Conservation (phyloP, 2,797 vertebrate genomes). For the Eulemur albifrons region DNA sequence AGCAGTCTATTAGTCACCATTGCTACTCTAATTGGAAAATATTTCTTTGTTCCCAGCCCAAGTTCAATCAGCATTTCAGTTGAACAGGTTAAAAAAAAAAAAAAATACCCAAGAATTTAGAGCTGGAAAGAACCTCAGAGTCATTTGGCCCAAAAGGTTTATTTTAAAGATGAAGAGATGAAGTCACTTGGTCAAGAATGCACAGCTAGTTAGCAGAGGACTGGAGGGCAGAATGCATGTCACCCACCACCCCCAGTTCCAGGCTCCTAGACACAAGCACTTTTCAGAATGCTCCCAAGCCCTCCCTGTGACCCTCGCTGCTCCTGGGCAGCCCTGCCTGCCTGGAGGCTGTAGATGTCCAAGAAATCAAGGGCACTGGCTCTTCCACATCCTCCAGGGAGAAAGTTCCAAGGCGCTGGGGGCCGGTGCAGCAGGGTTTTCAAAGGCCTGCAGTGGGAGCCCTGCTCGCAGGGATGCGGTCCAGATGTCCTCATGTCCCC, state of each 20-base stretch:
- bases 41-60: constrained; percentile 32
- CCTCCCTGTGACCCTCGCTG: not conserved
- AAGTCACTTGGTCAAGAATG: not conserved
- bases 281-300: not conserved
- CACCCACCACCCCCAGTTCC: not conserved
- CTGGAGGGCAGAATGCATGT: not conserved
- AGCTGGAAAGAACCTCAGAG: not conserved
- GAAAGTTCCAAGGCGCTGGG: not conserved
- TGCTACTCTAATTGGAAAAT: constrained; percentile 32
- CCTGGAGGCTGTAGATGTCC: not conserved
- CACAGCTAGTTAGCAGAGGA: not conserved
- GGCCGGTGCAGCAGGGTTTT: constrained; percentile 47
- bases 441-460: constrained; percentile 26
- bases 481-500: constrained; percentile 79
- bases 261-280: not conserved
- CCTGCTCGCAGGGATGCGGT: constrained; percentile 48
- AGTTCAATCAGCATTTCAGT: constrained; percentile 18
- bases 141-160: not conserved
- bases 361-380: not conserved
- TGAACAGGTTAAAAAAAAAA: not conserved
- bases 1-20: not conserved
- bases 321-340: not conserved
- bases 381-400: not conserved
- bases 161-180: constrained; percentile 24
- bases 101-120: not conserved